Conservation (phyloP, 1,140 invertebrate species). For the Drosophila azteca region DNA sequence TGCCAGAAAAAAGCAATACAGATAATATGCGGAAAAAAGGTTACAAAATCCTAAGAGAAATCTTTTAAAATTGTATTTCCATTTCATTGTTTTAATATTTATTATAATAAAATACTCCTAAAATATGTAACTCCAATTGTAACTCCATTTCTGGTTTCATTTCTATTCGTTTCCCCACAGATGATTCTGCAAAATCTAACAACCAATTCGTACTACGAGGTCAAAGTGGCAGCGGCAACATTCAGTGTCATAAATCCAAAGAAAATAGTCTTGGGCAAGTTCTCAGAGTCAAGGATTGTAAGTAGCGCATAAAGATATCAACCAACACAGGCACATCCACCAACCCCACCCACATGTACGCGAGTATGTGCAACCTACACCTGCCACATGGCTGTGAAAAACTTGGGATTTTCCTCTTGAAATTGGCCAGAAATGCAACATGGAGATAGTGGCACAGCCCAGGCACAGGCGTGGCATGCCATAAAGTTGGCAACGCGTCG, state of each 20-base stretch:
- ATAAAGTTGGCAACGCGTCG: slow-evolving; percentile 56
- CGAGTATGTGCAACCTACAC: slow-evolving; percentile 8
- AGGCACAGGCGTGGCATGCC: slow-evolving; percentile 30
- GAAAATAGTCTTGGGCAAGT: slow-evolving; percentile 87
- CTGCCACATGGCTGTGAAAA: slow-evolving; percentile 37
- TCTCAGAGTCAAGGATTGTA: slow-evolving; percentile 87
- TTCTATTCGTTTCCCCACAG: slow-evolving; percentile 84
- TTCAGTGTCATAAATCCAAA: slow-evolving; percentile 87
- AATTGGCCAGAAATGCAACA: slow-evolving; percentile 5
- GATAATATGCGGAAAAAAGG: too few relatives aligned
- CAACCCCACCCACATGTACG: slow-evolving; percentile 2
- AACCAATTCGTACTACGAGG: slow-evolving; percentile 89
- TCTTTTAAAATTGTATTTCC: too few relatives aligned
- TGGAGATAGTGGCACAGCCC: slow-evolving; percentile 20
- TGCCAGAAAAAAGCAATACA: too few relatives aligned
- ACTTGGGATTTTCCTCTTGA: slow-evolving; percentile 52
- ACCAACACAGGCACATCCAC: slow-evolving; percentile 8
- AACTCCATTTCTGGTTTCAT: slow-evolving; percentile 2
- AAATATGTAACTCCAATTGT: slow-evolving; percentile 1
- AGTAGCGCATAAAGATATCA: slow-evolving; percentile 69
- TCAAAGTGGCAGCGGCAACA: slow-evolving; percentile 89
- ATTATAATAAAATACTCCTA: neutral
- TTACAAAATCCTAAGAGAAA: too few relatives aligned
- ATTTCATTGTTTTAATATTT: neutral
- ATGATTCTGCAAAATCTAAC: slow-evolving; percentile 90